A percentile compares a stretch with the other conserved stretches of the same genome.
Conservation (phyloP, 2,113 vertebrate species). For the Arothron firmamentum region DNA sequence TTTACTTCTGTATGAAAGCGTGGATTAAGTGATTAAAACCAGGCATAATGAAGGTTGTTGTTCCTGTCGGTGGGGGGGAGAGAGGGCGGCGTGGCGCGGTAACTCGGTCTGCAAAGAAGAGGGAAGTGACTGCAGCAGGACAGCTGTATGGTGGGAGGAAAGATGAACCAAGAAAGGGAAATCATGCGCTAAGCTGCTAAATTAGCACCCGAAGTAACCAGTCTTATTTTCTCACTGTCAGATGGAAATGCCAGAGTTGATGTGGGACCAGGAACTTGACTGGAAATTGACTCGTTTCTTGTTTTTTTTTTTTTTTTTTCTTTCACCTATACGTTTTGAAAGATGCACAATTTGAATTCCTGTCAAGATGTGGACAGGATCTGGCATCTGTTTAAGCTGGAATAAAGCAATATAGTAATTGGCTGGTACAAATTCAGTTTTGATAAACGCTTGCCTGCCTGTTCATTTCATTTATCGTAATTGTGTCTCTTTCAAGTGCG, state of each 20-base stretch:
- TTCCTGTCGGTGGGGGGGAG: constrained; percentile 32
- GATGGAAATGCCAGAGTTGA: constrained; percentile 49
- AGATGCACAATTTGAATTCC: constrained; percentile 18
- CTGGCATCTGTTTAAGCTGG: constrained; percentile 18
- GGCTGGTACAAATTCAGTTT: constrained; percentile 35
- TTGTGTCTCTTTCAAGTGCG: constrained; percentile 43
- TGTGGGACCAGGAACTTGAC: constrained; percentile 26
- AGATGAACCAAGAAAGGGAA: constrained; percentile 47
- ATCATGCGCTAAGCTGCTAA: constrained; percentile 53
- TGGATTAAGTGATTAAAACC: constrained; percentile 68
- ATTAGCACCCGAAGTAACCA: constrained; percentile 60
- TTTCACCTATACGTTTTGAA: constrained; percentile 22
- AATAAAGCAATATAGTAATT: constrained; percentile 33
- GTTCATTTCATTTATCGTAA: constrained; percentile 49
- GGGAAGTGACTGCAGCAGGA: constrained; percentile 28
- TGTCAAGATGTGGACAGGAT: constrained; percentile 18
- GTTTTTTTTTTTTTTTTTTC: not conserved
- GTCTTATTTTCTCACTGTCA: constrained; percentile 50
- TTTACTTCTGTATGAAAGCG: constrained; percentile 65
- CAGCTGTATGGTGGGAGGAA: constrained; percentile 51
- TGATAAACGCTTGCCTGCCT: constrained; percentile 47
- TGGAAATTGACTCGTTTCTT: not conserved
- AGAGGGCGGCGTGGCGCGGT: constrained; percentile 25
- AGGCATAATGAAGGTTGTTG: constrained; percentile 55
- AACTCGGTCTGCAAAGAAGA: constrained; percentile 23